Evolutionary conservation across 2,888 invertebrate species (phyloP), one percentile per base, ranked within the genome.

Genomic region (Platynereis dumerilii): DNA sequence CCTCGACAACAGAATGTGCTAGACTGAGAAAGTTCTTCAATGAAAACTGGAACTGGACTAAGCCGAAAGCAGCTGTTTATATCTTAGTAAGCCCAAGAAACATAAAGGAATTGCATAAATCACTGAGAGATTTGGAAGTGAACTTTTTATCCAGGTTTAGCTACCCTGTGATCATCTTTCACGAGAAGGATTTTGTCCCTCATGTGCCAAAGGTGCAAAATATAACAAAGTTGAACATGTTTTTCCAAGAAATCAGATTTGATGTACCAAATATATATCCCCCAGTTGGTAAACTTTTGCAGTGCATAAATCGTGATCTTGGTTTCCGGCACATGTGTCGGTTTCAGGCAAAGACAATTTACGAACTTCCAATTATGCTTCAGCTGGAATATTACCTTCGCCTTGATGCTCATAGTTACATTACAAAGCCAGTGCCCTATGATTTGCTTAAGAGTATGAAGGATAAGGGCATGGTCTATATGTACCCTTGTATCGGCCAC

Each of bases 291-390:
- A 17, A 24, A 22, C 29, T 57, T n/a, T 63, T 65, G 20, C 60
- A 59, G 5, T 70, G 72, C 28, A 0, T 44, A 7, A 66, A 66
- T 29, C 17, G 15, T 7, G 34, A 12, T 2, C 57, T 74, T 12
- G 48, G 65, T 34, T 73, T 74, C 57, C 52, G 73, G 26, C 68
- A 71, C 52, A 73, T 73, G 73, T 73, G 73, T 53, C 65, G 73
- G 10, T 73, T 74, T 45, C 73, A 73, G 17, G 66, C 69, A 7
- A 69, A 65, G 52, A 39, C 22, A 2, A 64, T 73, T 7, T 73
- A 66, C 60, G 61, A 70, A 22, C 59, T 66, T 54, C 64, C 65
- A 22, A 70, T 72, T n/a, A 57, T 74, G 2, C 26, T 29, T 12
- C 60, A 52, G 15, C 55, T 73, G 2, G 69, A 73, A 1, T 73